A percentile compares a stretch with the other conserved stretches of the same genome.
phyloP scores from a whole-genome alignment of 2,888 invertebrate species.

The Pheosia tremula region DNA sequence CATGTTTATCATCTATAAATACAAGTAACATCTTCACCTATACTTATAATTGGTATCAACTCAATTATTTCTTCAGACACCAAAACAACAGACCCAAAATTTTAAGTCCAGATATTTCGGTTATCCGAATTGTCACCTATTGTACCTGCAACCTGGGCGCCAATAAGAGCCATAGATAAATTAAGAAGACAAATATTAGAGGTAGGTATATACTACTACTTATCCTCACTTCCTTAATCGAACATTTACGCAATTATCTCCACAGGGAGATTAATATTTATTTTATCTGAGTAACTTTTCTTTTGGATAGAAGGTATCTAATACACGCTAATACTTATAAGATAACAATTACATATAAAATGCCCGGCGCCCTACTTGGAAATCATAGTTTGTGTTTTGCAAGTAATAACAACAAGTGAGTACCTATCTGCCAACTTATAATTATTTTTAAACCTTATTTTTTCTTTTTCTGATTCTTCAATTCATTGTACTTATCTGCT shows the following conservation, averaged over 20 bases:
- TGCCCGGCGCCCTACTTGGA: background rate
- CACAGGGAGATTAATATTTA: background rate
- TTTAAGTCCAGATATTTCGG: no score
- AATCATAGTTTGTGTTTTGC: background rate
- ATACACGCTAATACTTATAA: background rate
- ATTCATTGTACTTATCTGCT: no score
- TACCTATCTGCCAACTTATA: background rate
- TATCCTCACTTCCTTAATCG: background rate
- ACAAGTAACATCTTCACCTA: no score
- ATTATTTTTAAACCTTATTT: no score
- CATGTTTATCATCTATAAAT: no score
- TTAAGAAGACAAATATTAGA: background rate
- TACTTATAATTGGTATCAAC: no score
- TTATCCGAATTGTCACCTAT: no score
- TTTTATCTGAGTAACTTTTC: background rate
- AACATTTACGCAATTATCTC: background rate
- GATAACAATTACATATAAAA: slow-evolving; percentile 3
- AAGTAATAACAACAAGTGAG: slow-evolving; percentile 1
- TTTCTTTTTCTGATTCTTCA: no score
- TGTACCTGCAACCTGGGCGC: background rate
- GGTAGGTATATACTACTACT: no score
- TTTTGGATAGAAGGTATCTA: background rate
- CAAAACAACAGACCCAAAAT: no score
- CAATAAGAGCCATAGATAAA: background rate
- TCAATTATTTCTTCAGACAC: no score